These are phyloP conservation scores for Macrostomum cliftonense DNA, from an alignment of 2,888 invertebrate genomes.

Conservation along the genomic window DNA sequence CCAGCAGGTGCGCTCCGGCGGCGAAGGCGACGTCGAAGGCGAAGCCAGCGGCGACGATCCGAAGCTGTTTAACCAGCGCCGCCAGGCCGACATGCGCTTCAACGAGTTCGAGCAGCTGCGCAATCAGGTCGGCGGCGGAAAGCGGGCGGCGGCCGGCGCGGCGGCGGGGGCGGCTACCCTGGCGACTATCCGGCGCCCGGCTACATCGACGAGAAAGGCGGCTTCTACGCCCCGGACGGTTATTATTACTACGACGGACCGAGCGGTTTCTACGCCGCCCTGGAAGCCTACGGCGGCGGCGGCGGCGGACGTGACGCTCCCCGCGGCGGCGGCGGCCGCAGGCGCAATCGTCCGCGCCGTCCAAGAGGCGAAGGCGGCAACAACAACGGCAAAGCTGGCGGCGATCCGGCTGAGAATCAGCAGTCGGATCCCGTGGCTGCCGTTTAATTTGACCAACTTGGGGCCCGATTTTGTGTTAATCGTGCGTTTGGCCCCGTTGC, in stretches of 20 bases:
- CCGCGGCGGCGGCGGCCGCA: no score
- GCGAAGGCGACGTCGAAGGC: constrained; percentile 56
- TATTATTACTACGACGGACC: constrained; percentile 72
- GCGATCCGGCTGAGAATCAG: no score
- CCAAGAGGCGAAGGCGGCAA: no score
- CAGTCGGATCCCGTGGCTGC: no score
- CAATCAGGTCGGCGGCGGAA: constrained; percentile 85
- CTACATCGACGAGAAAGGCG: constrained; percentile 83
- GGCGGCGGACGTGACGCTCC: no score
- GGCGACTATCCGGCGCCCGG: constrained; percentile 89
- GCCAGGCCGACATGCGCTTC: constrained; percentile 35
- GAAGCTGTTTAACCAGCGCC: constrained; percentile 21
- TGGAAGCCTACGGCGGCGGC: constrained; percentile 57
- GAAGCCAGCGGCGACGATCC: constrained; percentile 11
- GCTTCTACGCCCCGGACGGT: constrained; percentile 84
- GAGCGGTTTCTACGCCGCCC: constrained; percentile 48
- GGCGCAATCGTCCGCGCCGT: no score
- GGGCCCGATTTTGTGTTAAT: no score
- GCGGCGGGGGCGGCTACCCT: constrained; percentile 64
- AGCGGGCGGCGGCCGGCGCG: constrained; percentile 78
- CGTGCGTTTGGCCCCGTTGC: no score
- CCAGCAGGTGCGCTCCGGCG: constrained; percentile 71
- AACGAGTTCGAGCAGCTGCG: constrained; percentile 55
- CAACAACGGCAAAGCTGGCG: no score
- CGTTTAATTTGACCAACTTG: no score